These are phyloP conservation scores for Subanguina moxae DNA, from an alignment of 1,140 invertebrate genomes.

Conservation along the genomic window DNA sequence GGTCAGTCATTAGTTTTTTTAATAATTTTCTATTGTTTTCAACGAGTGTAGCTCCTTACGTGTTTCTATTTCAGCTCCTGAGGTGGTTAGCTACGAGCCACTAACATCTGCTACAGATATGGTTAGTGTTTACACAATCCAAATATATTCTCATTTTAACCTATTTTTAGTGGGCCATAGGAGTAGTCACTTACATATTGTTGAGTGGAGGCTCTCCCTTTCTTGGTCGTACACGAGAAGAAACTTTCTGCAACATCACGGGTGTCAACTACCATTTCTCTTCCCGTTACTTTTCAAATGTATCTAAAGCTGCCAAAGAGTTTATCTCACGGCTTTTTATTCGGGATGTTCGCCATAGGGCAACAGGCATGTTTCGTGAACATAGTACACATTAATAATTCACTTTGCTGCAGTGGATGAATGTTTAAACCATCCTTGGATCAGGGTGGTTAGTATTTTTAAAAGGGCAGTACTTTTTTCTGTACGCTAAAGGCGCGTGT, in stretches of 20 bases:
- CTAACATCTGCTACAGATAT: conserved; percentile 61
- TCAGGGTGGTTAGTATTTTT: conserved; percentile 61
- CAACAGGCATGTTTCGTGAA: conserved; percentile 64
- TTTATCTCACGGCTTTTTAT: conserved; percentile 65
- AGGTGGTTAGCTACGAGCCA: conserved; percentile 64
- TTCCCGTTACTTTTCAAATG: conserved; percentile 63
- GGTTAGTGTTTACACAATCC: conserved; percentile 4
- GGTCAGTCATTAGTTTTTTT: conserved; percentile 54
- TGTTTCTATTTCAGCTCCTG: conserved; percentile 61
- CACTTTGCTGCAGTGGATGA: conserved; percentile 57
- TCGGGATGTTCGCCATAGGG: conserved; percentile 65
- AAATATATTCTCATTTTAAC: not conserved
- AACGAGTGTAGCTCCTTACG: not conserved
- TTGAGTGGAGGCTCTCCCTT: conserved; percentile 66
- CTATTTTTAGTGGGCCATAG: conserved; percentile 59
- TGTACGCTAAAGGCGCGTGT: too few relatives aligned
- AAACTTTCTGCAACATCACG: conserved; percentile 66
- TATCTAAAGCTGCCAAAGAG: conserved; percentile 64
- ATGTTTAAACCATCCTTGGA: conserved; percentile 70
- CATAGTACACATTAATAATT: too few relatives aligned
- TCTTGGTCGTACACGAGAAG: conserved; percentile 65
- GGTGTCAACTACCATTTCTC: conserved; percentile 65
- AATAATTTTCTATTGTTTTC: not conserved
- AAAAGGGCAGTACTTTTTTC: not conserved
- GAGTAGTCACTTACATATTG: conserved; percentile 63